Base-by-base conservation (phyloP, 2,113 vertebrate genomes). In the Alectura lathami region DNA sequence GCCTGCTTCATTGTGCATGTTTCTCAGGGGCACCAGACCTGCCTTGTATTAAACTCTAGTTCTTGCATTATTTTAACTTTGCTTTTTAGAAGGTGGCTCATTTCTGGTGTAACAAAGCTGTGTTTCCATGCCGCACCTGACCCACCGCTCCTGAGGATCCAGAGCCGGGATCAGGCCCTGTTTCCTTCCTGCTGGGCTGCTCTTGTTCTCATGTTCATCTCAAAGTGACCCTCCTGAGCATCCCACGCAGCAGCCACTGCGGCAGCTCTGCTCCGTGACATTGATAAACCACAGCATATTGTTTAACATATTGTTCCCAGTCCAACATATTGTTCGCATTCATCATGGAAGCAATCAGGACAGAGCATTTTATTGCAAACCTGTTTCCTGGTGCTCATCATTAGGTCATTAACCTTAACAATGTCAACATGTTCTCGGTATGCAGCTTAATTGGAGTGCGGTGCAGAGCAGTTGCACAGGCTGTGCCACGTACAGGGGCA, bases 331-430 rank as follows among this genome's bases (percentile, higher is more conserved):
- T 96, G 95, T 96, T 97, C 80, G 1, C 95, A 97, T 97, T 95
- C 96, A 96, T 97, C 96, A 96, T 70, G 88, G 93, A 78, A 90
- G 93, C 95, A 95, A 96, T 96, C 93, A 96, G 88, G 45, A 82
- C 88, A 88, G 91, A 96, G 16, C 88, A 91, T 96, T 97, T 97
- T 95, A 96, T 95, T 97, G 91, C 93, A 96, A 96, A 97, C 95
- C 95, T 96, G 95, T 86, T 97, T 95, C 94, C 93, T 96, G 93
- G 93, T 95, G 87, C 96, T 96, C 94, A 91, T 97, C 94, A 96
- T 95, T 94, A 97, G 95, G 95, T 97, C 95, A 95, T 97, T 97
- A 97, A 97, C 96, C 96, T 96, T 96, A 97, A 97, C 96, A 97
- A 97, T 96, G 96, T 96, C 96, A 96, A 88, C 96, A 95, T 96